phyloP scores from a whole-genome alignment of 2,113 vertebrate genomes.

The Pachyramphus minor region DNA sequence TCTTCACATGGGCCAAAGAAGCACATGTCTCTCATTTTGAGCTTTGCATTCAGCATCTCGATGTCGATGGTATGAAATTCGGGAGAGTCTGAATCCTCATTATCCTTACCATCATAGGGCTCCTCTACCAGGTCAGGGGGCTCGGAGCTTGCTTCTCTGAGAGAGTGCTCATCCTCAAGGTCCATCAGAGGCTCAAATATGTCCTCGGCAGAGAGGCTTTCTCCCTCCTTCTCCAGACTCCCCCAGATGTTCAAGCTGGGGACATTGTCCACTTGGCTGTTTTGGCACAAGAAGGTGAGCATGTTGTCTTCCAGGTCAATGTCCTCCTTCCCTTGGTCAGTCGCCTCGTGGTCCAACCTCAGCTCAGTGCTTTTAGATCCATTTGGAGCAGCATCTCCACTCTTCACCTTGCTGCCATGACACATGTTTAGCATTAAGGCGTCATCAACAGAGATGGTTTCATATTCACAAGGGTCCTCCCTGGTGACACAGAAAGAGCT shows the following conservation, averaged over 20 bases:
- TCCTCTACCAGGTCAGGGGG: constrained; percentile 64
- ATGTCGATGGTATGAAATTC: constrained; percentile 77
- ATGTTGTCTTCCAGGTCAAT: constrained; percentile 46
- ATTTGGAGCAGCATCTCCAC: neutral
- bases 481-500: constrained; percentile 71
- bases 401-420: constrained; percentile 71
- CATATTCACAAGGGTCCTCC: constrained; percentile 76
- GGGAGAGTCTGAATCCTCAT: neutral
- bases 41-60: constrained; percentile 76
- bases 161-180: constrained; percentile 59
- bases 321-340: neutral
- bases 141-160: constrained; percentile 34
- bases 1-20: constrained; percentile 76
- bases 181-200: constrained; percentile 58
- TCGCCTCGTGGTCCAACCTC: neutral
- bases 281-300: constrained; percentile 63
- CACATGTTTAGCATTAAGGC: constrained; percentile 83
- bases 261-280: constrained; percentile 49
- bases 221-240: constrained; percentile 61
- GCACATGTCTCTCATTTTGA: constrained; percentile 80
- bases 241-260: constrained; percentile 70
- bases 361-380: neutral
- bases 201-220: constrained; percentile 30
- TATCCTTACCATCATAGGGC: neutral
- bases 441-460: constrained; percentile 81